A percentile compares a stretch with the other conserved stretches of the same genome.
These are phyloP conservation scores for Latrodectus hesperus DNA, from an alignment of 2,888 invertebrate species.

Conservation along the genomic window DNA sequence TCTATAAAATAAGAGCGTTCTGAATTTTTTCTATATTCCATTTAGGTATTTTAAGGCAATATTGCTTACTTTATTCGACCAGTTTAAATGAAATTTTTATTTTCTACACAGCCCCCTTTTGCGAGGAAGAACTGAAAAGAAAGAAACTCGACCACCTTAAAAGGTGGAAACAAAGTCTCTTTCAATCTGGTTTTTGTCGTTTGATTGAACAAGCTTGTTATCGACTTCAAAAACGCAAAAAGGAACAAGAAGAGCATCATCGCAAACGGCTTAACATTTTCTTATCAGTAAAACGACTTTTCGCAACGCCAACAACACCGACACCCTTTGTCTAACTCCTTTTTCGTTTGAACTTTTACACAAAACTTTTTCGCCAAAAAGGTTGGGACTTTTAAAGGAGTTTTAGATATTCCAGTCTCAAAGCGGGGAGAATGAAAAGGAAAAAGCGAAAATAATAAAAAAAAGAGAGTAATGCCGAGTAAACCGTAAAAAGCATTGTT, in stretches of 20 bases:
- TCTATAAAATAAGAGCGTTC: too few species aligned
- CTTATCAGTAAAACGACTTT: conserved; percentile 66
- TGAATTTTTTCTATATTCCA: too few species aligned
- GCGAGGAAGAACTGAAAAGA: conserved; percentile 9
- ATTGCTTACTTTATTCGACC: neutral
- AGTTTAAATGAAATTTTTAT: conserved; percentile 7
- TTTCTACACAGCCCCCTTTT: conserved; percentile 32
- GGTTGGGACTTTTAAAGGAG: conserved; percentile 53
- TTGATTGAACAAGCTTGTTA: conserved; percentile 66
- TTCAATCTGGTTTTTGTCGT: conserved; percentile 67
- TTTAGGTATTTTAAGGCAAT: too few species aligned
- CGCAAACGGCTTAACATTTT: conserved; percentile 65
- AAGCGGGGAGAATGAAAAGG: neutral
- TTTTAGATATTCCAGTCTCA: conserved; percentile 29
- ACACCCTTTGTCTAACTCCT: conserved; percentile 47
- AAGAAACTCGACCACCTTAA: conserved; percentile 14
- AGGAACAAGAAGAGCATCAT: conserved; percentile 33
- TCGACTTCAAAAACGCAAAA: conserved; percentile 61
- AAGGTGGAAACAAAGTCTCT: conserved; percentile 59
- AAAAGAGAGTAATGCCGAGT: neutral
- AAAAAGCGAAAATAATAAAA: conserved; percentile 9
- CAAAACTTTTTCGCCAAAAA: conserved; percentile 38
- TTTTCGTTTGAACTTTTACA: conserved; percentile 61
- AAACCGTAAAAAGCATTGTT: conserved; percentile 61
- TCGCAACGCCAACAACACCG: conserved; percentile 7